Evolutionary conservation across 1,140 invertebrate genomes (phyloP).

Genomic region (Meloidogyne floridensis): DNA sequence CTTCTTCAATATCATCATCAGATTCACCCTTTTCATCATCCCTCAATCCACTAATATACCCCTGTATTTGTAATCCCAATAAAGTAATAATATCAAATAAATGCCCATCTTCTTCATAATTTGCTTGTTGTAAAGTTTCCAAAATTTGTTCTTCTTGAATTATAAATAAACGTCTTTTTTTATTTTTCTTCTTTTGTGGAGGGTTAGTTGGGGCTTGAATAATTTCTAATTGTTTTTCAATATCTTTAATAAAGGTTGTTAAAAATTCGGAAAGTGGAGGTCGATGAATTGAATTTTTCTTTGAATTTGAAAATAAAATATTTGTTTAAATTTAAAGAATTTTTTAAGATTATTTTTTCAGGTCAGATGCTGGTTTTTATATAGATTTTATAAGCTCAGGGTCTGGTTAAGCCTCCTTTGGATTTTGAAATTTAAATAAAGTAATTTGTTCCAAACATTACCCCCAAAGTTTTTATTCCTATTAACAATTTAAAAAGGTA

Average conservation of each 20-base stretch:
- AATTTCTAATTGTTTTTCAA: not conserved
- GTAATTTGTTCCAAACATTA: too few species aligned
- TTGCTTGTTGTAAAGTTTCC: not conserved
- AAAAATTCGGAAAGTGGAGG: constrained; percentile 11
- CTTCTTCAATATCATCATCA: too few species aligned
- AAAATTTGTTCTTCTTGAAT: constrained; percentile 8
- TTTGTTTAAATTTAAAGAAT: too few species aligned
- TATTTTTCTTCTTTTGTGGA: not conserved
- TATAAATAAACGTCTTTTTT: not conserved
- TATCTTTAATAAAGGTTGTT: constrained; percentile 3
- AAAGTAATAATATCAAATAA: not conserved
- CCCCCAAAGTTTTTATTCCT: too few species aligned
- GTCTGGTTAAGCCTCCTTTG: too few species aligned
- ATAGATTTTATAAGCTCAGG: too few species aligned
- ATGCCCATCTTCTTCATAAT: not conserved
- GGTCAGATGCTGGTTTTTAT: too few species aligned
- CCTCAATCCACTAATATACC: not conserved
- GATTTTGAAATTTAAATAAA: too few species aligned
- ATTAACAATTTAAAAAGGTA: too few species aligned
- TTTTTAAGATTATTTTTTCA: too few species aligned
- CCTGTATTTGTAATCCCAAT: not conserved
- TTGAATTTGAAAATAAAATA: too few species aligned
- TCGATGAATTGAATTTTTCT: not conserved
- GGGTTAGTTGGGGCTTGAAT: not conserved
- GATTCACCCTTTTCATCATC: too few species aligned